Evolutionary conservation across 2,888 invertebrate genomes (phyloP).

Genomic region (Leptopilina syphax): DNA sequence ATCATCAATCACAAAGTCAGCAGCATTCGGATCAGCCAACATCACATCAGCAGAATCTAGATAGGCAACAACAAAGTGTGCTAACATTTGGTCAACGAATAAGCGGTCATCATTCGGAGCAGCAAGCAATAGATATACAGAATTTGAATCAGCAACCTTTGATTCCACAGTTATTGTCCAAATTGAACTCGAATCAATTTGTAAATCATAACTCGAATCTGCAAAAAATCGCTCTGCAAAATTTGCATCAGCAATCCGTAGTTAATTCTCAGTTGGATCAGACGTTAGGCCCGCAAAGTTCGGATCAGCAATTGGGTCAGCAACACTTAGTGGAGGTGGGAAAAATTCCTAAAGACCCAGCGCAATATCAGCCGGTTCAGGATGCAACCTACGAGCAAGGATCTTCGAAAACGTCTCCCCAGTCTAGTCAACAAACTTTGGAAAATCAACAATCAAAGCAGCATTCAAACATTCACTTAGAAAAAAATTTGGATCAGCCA

Average conservation of each 20-base stretch:
- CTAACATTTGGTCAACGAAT: too few relatives aligned
- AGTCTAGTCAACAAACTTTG: not conserved
- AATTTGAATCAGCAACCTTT: not conserved
- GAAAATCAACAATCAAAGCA: not conserved
- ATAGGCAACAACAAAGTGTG: too few relatives aligned
- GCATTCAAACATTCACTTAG: too few relatives aligned
- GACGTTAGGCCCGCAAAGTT: too few relatives aligned
- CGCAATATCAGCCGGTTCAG: constrained; percentile 50
- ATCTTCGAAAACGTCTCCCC: too few relatives aligned
- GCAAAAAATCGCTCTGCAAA: not conserved
- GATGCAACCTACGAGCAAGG: too few relatives aligned
- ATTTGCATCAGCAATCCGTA: not conserved
- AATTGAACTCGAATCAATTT: constrained; percentile 11
- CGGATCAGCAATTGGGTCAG: constrained; percentile 22
- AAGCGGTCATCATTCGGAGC: not conserved
- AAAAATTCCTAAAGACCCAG: too few relatives aligned
- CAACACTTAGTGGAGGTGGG: constrained; percentile 28
- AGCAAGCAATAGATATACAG: not conserved
- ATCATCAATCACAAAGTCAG: not conserved
- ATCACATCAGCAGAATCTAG: constrained; percentile 53
- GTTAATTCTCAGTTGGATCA: constrained; percentile 44
- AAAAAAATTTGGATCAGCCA: too few relatives aligned
- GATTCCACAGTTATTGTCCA: not conserved
- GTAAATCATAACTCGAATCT: not conserved
- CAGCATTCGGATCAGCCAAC: constrained; percentile 48